A percentile compares a stretch with the other conserved stretches of the same genome.
Conservation (phyloP, 1,140 invertebrate species). For the Lerema accius region DNA sequence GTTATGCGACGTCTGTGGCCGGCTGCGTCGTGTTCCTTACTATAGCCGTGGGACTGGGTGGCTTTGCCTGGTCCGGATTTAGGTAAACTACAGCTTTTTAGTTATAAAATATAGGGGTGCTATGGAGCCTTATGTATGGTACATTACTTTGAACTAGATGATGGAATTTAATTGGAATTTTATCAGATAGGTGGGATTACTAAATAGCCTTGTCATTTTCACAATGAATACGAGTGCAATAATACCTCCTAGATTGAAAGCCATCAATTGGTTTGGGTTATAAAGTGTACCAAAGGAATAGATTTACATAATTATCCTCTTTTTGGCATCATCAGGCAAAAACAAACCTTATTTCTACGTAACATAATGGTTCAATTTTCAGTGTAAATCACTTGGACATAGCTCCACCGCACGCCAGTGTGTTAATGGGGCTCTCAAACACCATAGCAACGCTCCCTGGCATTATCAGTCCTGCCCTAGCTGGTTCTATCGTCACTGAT, state of each 20-base stretch:
- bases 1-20: slow-evolving; percentile 85
- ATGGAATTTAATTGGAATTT: no score
- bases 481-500: slow-evolving; percentile 89
- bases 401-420: slow-evolving; percentile 91
- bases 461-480: slow-evolving; percentile 91
- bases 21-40: slow-evolving; percentile 90
- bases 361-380: slow-evolving; percentile 49
- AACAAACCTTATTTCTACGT: neutral
- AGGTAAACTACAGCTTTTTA: no score
- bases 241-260: no score
- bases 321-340: no score
- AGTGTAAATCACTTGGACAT: slow-evolving; percentile 95
- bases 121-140: no score
- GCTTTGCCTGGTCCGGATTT: slow-evolving; percentile 94
- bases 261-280: no score
- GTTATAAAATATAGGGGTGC: slow-evolving; percentile 5
- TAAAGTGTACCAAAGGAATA: no score
- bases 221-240: no score
- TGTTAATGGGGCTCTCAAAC: slow-evolving; percentile 94
- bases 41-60: slow-evolving; percentile 93
- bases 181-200: no score
- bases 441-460: slow-evolving; percentile 94
- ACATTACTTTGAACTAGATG: no score
- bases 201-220: no score
- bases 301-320: no score